Percentiles rank a stretch among this genome's conserved stretches.
Conservation (phyloP, 2,888 invertebrate genomes). For the Timema podura region DNA sequence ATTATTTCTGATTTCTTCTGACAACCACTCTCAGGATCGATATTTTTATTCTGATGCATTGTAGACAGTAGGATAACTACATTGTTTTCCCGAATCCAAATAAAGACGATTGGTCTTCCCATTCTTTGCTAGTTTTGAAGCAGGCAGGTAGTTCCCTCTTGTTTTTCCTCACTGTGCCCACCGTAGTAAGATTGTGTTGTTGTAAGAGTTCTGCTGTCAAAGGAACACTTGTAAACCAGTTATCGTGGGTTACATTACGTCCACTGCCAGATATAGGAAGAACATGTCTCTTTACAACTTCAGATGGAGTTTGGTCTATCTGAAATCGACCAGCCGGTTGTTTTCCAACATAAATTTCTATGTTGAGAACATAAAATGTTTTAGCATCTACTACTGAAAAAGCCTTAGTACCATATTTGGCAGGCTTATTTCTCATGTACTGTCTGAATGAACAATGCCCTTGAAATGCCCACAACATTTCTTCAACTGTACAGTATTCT, state of each 20-base stretch:
- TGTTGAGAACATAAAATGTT: constrained; percentile 14
- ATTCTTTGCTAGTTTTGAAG: background rate
- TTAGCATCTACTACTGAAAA: constrained; percentile 19
- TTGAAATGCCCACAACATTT: constrained; percentile 14
- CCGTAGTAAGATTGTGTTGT: background rate
- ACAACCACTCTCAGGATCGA: too few relatives aligned
- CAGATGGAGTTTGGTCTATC: background rate
- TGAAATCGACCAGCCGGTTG: constrained; percentile 18
- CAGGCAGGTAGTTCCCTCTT: background rate
- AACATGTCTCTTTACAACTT: constrained; percentile 17
- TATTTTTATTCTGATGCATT: too few relatives aligned
- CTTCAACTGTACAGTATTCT: too few relatives aligned
- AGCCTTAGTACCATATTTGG: constrained; percentile 20
- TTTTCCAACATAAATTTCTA: constrained; percentile 18
- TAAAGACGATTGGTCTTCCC: background rate
- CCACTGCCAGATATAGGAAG: constrained; percentile 9
- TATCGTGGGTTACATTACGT: constrained; percentile 17
- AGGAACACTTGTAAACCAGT: background rate
- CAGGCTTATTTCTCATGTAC: constrained; percentile 19
- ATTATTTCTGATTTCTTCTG: too few relatives aligned
- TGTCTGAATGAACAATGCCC: constrained; percentile 19
- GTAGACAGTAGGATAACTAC: too few relatives aligned
- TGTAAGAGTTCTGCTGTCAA: too few relatives aligned
- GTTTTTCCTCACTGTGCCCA: background rate
- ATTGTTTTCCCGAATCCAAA: background rate